A percentile compares a stretch with the other conserved stretches of the same genome.
phyloP scores from a whole-genome alignment of 2,797 vertebrate species.

The Furcifer pardalis region DNA sequence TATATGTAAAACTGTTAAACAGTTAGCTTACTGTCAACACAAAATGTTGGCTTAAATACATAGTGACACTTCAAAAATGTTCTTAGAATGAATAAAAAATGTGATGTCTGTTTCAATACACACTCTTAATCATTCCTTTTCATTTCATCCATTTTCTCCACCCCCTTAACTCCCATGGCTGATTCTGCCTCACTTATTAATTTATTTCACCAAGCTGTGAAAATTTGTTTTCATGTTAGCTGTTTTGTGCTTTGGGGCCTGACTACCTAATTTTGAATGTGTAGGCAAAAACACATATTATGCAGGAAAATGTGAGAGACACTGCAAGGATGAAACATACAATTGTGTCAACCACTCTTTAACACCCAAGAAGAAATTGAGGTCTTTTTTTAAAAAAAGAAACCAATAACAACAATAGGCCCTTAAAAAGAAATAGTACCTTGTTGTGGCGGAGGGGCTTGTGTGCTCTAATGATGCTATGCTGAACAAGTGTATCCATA shows the following conservation, averaged over 20 bases:
- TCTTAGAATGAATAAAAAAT: constrained; percentile 57
- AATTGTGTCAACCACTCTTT: neutral
- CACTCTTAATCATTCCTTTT: constrained; percentile 32
- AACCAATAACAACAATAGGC: too few species aligned
- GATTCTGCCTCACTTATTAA: constrained; percentile 48
- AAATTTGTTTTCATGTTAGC: constrained; percentile 33
- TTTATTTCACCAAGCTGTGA: constrained; percentile 1
- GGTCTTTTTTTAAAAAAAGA: neutral
- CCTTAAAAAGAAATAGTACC: too few species aligned
- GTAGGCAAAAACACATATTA: neutral
- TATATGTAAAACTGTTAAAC: constrained; percentile 46
- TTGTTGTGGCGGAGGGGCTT: too few species aligned
- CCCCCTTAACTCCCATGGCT: neutral
- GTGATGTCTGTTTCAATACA: constrained; percentile 62
- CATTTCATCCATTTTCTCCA: constrained; percentile 39
- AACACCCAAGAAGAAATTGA: neutral
- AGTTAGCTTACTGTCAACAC: constrained; percentile 57
- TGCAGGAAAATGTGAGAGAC: neutral
- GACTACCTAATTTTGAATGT: neutral
- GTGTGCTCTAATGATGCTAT: too few species aligned
- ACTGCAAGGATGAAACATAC: neutral
- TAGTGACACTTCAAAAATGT: constrained; percentile 63
- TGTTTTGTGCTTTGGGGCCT: constrained; percentile 25
- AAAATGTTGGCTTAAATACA: constrained; percentile 53
- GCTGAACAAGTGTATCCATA: too few species aligned